Conservation (phyloP, 2,888 invertebrate species). For the Calliphora vomitoria region DNA sequence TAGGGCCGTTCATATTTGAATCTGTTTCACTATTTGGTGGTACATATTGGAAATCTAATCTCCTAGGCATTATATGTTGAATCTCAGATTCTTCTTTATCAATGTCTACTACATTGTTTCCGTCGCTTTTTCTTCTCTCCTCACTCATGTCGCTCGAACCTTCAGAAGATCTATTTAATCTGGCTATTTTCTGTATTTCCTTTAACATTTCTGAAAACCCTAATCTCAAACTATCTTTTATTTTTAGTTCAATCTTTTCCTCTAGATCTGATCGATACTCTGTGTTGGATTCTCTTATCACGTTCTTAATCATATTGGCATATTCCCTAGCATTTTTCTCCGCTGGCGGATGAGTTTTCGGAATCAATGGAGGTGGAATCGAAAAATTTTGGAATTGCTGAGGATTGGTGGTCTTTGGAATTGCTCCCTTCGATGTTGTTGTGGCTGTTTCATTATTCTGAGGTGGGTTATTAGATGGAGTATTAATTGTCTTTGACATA, state of each 20-base stretch:
- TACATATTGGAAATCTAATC: neutral
- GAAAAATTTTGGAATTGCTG: too few relatives aligned
- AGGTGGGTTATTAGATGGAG: neutral
- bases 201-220: neutral
- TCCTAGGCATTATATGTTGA: neutral
- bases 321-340: neutral
- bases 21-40: neutral
- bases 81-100: neutral
- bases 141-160: neutral
- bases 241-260: neutral
- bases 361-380: too few relatives aligned
- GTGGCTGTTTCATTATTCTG: neutral
- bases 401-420: too few relatives aligned
- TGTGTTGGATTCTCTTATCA: neutral
- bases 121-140: neutral
- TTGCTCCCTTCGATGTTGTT: too few relatives aligned
- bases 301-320: neutral
- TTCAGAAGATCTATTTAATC: neutral
- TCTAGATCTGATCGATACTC: neutral
- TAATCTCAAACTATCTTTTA: neutral
- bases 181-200: neutral
- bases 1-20: neutral
- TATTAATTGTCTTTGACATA: constrained; percentile 1
- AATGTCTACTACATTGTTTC: neutral
- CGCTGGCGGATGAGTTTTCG: neutral